Evolutionary conservation across 2,113 vertebrate genomes (phyloP), one percentile per base, ranked within the genome.

Genomic region (Burhinus bistriatus): DNA sequence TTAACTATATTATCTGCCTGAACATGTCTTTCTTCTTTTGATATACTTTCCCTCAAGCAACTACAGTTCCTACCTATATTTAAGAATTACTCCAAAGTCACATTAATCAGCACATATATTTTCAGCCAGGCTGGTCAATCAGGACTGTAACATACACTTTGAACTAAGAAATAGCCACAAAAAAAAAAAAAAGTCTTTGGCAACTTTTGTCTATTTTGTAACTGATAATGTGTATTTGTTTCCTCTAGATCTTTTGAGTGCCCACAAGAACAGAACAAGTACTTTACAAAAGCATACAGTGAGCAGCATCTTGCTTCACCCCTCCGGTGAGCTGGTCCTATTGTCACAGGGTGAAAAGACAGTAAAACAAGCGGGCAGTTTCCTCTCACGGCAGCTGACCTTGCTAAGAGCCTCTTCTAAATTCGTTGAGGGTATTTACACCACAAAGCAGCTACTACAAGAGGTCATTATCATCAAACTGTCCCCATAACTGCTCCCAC

Each of bases 331-430:
- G 30, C 30, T 5, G 6, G 52, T 42, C 36, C 69, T 78, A 34
- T 10, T 70, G 70, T 22, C 5, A 0, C n/a, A 30, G 0, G 0
- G 12, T 14, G 23, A 45, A 13, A 85, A 34, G 8, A 45, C 9
- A n/a, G 15, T 15, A 77, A 77, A 89, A 80, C 42, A 90, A 83
- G 22, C 1, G 9, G 3, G 9, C 9, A 16, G 5, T 34, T 77
- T 72, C 30, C 34, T 34, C 54, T 44, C 64, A 77, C 1, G 2
- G 36, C 16, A 71, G n/a, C 16, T 51, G 61, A 71, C 20, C 29
- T 64, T 71, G 26, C 47, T 22, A 68, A 68, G 9, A 90, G 36
- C 30, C 44, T 71, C 29, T 62, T 29, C 38, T 42, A 44, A 93
- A 76, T 62, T 22, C 6, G 3, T 51, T 1, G 1, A 6, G 47